Evolutionary conservation across 2,113 vertebrate species (phyloP).

Genomic region (Hydropotes inermis): DNA sequence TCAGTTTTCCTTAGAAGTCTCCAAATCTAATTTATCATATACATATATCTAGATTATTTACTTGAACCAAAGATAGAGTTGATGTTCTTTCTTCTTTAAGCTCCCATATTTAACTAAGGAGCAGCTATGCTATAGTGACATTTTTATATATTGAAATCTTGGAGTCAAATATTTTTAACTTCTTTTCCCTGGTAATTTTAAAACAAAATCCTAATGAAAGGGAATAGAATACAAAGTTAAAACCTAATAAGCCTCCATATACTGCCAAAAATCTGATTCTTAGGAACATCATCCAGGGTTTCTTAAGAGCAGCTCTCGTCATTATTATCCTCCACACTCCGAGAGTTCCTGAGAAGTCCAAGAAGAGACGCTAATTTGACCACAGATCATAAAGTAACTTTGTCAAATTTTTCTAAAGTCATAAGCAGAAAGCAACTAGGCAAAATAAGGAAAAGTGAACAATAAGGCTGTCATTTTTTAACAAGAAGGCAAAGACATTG

Average conservation of each 20-base stretch:
- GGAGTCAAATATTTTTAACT: background rate
- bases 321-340: background rate
- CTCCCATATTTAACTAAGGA: background rate
- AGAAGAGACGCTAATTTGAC: background rate
- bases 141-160: background rate
- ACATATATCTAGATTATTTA: background rate
- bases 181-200: background rate
- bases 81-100: background rate
- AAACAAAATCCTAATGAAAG: conserved; percentile 11
- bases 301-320: background rate
- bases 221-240: background rate
- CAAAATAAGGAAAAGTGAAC: background rate
- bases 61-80: background rate
- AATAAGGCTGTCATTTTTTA: background rate
- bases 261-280: background rate
- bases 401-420: background rate
- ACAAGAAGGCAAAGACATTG: background rate
- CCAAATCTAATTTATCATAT: background rate
- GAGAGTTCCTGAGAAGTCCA: background rate
- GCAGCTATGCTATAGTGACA: background rate
- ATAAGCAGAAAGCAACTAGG: background rate
- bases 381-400: background rate
- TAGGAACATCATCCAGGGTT: background rate
- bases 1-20: background rate
- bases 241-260: background rate